These are phyloP conservation scores for Trachymyrmex septentrionalis DNA, from an alignment of 1,140 invertebrate species.

Conservation along the genomic window DNA sequence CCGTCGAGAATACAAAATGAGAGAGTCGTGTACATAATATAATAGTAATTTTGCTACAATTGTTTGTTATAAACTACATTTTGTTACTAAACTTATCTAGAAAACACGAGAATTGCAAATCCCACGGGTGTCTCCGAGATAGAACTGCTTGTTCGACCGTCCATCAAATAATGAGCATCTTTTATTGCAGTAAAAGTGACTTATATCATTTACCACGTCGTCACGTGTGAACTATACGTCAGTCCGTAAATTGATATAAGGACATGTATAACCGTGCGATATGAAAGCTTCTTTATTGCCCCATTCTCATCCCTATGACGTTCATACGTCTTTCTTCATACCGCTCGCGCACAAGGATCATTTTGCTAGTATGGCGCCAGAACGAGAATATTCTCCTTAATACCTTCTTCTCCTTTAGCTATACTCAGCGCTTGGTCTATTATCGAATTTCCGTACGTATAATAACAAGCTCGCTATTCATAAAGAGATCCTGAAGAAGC, in stretches of 20 bases:
- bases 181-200: conserved; percentile 46
- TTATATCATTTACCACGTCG: conserved; percentile 55
- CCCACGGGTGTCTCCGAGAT: conserved; percentile 15
- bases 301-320: conserved; percentile 69
- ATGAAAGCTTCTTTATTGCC: conserved; percentile 72
- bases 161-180: conserved; percentile 39
- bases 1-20: conserved; percentile 15
- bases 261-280: conserved; percentile 72
- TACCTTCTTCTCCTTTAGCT: conserved; percentile 51
- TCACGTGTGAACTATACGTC: conserved; percentile 71
- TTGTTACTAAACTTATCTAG: neutral
- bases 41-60: conserved; percentile 32
- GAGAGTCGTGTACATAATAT: neutral
- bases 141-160: conserved; percentile 14
- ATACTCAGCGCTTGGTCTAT: conserved; percentile 46
- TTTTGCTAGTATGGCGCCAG: conserved; percentile 56
- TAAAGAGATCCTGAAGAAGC: conserved; percentile 26
- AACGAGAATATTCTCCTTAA: conserved; percentile 70
- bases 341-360: conserved; percentile 47
- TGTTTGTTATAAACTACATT: conserved; percentile 28
- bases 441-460: conserved; percentile 55
- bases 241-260: conserved; percentile 73
- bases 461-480: conserved; percentile 51
- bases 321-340: conserved; percentile 65
- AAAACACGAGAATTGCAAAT: conserved; percentile 20